Evolutionary conservation across 1,140 invertebrate genomes (phyloP).

Genomic region (Apis cerana): DNA sequence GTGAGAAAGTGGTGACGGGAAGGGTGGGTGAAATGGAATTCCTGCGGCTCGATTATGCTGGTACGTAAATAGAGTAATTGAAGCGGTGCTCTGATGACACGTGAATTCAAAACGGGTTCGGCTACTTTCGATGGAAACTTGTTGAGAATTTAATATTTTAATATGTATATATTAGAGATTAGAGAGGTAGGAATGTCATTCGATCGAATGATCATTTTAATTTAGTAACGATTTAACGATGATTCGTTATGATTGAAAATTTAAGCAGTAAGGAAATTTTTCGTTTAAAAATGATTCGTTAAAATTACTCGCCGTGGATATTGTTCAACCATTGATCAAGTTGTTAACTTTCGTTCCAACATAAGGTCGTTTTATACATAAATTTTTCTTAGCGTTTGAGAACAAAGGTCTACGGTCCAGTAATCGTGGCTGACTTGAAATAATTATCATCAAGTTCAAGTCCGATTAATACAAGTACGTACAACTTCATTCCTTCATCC

Average conservation of each 20-base stretch:
- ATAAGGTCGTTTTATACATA: no score
- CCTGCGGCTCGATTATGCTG: constrained; percentile 18
- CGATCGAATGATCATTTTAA: no score
- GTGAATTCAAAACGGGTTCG: not conserved
- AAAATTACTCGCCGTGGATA: no score
- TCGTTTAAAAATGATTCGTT: no score
- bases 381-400: not conserved
- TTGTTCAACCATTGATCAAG: no score
- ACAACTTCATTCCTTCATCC: constrained; percentile 58
- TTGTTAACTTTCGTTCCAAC: not conserved
- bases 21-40: constrained; percentile 47
- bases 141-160: not conserved
- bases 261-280: no score
- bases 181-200: not conserved
- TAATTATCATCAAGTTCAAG: constrained; percentile 57
- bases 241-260: no score
- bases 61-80: constrained; percentile 35
- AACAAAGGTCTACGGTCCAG: not conserved
- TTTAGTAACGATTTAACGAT: no score
- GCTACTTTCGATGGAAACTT: not conserved
- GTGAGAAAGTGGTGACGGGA: constrained; percentile 49
- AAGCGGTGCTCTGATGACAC: not conserved
- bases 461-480: constrained; percentile 33
- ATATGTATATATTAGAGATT: no score
- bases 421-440: constrained; percentile 30